phyloP scores from a whole-genome alignment of 2,797 vertebrate species.

The Pantherophis alleghaniensis region DNA sequence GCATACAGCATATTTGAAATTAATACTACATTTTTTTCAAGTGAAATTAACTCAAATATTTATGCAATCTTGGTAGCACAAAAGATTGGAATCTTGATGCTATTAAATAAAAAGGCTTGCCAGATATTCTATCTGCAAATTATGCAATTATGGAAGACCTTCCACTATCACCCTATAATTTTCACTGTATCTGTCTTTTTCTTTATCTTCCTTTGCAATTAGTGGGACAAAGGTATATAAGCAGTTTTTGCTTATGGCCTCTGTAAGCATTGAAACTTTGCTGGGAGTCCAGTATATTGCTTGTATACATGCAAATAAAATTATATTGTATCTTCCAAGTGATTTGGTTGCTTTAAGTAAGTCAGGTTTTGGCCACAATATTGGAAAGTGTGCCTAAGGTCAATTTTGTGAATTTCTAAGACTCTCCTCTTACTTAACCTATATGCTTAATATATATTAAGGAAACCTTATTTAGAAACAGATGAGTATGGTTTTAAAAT shows the following conservation, averaged over 20 bases:
- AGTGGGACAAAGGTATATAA: background rate
- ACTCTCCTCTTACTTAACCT: background rate
- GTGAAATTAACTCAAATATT: background rate
- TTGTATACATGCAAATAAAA: background rate
- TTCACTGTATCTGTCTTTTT: background rate
- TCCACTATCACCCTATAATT: background rate
- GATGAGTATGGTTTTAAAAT: background rate
- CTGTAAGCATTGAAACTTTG: background rate
- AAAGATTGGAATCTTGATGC: background rate
- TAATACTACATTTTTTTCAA: background rate
- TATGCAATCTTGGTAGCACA: too few relatives aligned
- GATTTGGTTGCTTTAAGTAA: background rate
- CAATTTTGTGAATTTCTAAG: background rate
- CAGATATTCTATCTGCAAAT: background rate
- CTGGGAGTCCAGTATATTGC: background rate
- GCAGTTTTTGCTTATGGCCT: background rate
- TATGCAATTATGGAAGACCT: background rate
- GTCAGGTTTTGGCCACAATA: background rate
- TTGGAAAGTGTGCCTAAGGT: background rate
- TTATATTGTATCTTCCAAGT: background rate
- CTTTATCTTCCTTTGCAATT: background rate
- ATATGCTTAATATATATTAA: background rate
- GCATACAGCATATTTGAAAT: background rate
- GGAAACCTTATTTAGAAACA: background rate
- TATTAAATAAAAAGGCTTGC: background rate